These are phyloP conservation scores for Oreochromis spilurus DNA, from an alignment of 2,113 vertebrate genomes.

Conservation along the genomic window DNA sequence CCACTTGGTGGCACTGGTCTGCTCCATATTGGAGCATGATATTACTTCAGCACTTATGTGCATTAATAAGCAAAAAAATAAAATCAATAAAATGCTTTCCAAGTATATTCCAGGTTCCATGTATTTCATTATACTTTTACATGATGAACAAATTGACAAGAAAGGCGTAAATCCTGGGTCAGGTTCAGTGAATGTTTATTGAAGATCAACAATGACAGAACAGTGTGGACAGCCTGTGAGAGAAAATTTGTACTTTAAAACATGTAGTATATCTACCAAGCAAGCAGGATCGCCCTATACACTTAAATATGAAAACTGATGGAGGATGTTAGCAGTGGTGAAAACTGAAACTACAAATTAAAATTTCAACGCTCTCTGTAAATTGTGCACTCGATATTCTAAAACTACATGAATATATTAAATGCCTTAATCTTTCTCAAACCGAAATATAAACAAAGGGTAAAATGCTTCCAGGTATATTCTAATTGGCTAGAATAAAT, in stretches of 20 bases:
- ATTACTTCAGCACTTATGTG: not conserved
- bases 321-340: conserved; percentile 39
- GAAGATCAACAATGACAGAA: conserved; percentile 63
- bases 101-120: not conserved
- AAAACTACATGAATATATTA: conserved; percentile 62
- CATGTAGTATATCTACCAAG: conserved; percentile 59
- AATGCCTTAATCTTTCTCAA: conserved; percentile 52
- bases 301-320: conserved; percentile 39
- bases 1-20: conserved; percentile 20
- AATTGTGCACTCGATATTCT: conserved; percentile 46
- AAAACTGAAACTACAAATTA: conserved; percentile 41
- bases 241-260: conserved; percentile 43
- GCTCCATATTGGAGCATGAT: conserved; percentile 55
- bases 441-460: conserved; percentile 39
- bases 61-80: not conserved
- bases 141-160: not conserved
- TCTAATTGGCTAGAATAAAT: conserved; percentile 42
- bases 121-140: not conserved
- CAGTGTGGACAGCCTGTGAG: conserved; percentile 57
- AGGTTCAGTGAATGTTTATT: conserved; percentile 71
- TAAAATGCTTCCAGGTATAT: conserved; percentile 35
- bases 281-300: conserved; percentile 49
- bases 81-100: not conserved
- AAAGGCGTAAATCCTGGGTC: not conserved
- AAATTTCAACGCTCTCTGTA: conserved; percentile 44